Conservation (phyloP, 92 coral and sea anemone species). For the Epizoanthus rinbou region DNA sequence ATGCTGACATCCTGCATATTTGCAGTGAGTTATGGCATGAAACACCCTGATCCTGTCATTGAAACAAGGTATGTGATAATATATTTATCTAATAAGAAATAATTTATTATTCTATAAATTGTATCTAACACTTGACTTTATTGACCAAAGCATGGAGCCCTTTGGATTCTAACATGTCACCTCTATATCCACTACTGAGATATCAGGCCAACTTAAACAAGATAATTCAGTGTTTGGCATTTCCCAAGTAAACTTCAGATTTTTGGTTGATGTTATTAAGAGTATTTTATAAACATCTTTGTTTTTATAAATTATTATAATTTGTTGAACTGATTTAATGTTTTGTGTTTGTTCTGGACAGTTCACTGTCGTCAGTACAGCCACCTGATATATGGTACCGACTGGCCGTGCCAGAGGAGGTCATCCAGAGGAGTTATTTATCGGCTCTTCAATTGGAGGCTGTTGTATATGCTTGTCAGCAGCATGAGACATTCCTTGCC, state of each 20-base stretch:
- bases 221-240: too few relatives aligned
- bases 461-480: constrained; percentile 91
- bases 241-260: too few relatives aligned
- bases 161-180: not conserved
- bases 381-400: constrained; percentile 95
- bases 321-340: not conserved
- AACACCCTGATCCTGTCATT: constrained; percentile 98
- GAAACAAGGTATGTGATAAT: constrained; percentile 81
- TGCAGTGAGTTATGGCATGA: constrained; percentile 78
- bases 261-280: too few relatives aligned
- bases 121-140: not conserved
- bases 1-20: not conserved
- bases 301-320: too few relatives aligned
- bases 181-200: too few relatives aligned
- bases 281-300: too few relatives aligned
- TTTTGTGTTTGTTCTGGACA: constrained; percentile 20
- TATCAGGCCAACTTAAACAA: too few relatives aligned
- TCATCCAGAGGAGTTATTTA: constrained; percentile 64
- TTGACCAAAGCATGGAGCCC: not conserved
- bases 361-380: constrained; percentile 93
- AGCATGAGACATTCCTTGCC: constrained; percentile 84
- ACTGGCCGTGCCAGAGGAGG: constrained; percentile 73
- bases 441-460: constrained; percentile 99
- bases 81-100: not conserved
- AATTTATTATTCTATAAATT: not conserved